These are phyloP conservation scores for Ammodramus savannarum DNA, from an alignment of 2,113 vertebrate genomes.

Conservation along the genomic window DNA sequence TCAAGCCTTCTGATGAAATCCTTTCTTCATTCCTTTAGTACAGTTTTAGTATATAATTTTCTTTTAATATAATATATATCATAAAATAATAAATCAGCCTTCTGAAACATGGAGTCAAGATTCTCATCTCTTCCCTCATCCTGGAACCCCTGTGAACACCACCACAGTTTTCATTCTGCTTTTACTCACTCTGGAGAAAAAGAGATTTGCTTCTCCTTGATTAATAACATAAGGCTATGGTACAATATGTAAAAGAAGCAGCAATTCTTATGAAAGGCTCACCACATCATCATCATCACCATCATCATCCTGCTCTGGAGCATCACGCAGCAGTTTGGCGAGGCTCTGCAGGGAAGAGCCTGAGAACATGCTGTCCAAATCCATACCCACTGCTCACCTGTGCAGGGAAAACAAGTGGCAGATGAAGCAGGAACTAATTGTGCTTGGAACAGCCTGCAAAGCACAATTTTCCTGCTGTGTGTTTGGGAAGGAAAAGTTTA, in stretches of 20 bases:
- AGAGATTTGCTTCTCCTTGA: not conserved
- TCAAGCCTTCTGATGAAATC: too few species aligned
- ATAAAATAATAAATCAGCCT: too few species aligned
- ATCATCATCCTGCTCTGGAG: slow-evolving; percentile 45
- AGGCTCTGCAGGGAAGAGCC: slow-evolving; percentile 73
- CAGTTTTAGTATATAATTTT: too few species aligned
- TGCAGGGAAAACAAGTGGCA: not conserved
- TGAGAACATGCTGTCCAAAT: slow-evolving; percentile 67
- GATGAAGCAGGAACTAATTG: not conserved
- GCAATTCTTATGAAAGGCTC: not conserved
- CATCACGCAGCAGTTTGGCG: slow-evolving; percentile 71
- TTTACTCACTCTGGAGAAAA: not conserved
- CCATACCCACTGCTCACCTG: not conserved
- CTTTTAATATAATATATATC: too few species aligned
- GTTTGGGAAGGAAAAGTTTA: not conserved
- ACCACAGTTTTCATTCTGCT: not conserved
- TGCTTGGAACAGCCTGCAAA: not conserved
- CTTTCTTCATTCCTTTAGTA: too few species aligned
- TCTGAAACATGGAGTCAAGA: too few species aligned
- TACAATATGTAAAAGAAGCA: not conserved
- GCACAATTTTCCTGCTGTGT: not conserved
- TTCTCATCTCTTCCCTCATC: too few species aligned
- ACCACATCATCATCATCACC: slow-evolving; percentile 38
- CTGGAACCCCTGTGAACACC: too few species aligned
- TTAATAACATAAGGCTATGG: not conserved